Conservation (phyloP, 2,113 vertebrate genomes). For the Ophiodon elongatus region DNA sequence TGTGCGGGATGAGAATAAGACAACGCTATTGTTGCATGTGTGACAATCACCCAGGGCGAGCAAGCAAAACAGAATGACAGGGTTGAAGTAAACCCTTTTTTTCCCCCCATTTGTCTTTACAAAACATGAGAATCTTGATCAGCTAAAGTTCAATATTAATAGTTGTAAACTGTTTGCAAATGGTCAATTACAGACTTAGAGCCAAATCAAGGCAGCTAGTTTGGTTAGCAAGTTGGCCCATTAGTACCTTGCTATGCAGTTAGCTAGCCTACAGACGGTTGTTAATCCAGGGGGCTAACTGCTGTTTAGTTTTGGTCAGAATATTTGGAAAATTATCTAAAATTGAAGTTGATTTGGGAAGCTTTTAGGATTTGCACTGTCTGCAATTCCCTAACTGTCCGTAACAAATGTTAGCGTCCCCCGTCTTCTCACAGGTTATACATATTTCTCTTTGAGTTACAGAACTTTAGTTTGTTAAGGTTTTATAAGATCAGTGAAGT, state of each 20-base stretch:
- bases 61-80: background rate
- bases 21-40: constrained; percentile 16
- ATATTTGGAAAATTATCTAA: background rate
- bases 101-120: background rate
- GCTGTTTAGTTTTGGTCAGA: background rate
- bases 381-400: too few relatives aligned
- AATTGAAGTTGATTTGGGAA: background rate
- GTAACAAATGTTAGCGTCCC: too few relatives aligned
- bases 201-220: background rate
- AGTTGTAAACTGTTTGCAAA: background rate
- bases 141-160: background rate
- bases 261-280: background rate
- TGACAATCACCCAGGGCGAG: constrained; percentile 1
- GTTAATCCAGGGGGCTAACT: background rate
- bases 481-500: background rate
- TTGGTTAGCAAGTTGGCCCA: background rate
- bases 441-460: background rate
- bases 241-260: background rate
- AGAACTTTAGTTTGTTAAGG: background rate
- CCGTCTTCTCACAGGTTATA: background rate
- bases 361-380: background rate
- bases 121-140: background rate
- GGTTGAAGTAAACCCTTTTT: constrained; percentile 3
- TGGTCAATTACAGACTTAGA: background rate
- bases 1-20: constrained; percentile 27